Conservation (phyloP, 1,140 invertebrate species). For the Drosophila ironensis region DNA sequence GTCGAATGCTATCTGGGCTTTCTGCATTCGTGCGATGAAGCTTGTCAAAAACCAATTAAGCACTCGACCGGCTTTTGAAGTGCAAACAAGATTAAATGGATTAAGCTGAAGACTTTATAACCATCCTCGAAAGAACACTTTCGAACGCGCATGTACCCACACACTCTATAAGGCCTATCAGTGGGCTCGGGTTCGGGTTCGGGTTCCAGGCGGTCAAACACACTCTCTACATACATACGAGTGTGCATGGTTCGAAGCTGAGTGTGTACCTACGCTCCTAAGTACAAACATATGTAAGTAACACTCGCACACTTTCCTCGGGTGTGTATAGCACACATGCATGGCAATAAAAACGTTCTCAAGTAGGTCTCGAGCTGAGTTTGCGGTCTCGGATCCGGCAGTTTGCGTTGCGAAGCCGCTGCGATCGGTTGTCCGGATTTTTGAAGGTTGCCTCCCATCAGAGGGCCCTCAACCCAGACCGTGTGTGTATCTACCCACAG, state of each 20-base stretch:
- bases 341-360: slow-evolving; percentile 20
- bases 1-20: slow-evolving; percentile 10
- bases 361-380: slow-evolving; percentile 52
- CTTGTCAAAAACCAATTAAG: slow-evolving; percentile 31
- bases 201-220: neutral
- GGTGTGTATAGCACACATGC: neutral
- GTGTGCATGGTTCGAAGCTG: no score
- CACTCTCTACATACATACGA: neutral
- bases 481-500: neutral
- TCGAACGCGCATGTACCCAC: slow-evolving; percentile 1
- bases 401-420: slow-evolving; percentile 17
- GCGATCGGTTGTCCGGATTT: slow-evolving; percentile 17
- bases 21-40: slow-evolving; percentile 11
- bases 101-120: slow-evolving; percentile 9
- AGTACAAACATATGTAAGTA: slow-evolving; percentile 21
- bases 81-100: slow-evolving; percentile 11
- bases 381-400: slow-evolving; percentile 14
- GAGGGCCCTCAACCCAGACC: neutral
- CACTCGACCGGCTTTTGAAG: slow-evolving; percentile 15
- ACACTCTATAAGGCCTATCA: slow-evolving; percentile 17
- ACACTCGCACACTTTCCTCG: slow-evolving; percentile 10
- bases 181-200: no score
- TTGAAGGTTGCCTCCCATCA: neutral
- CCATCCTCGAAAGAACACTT: neutral
- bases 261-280: neutral